These are phyloP conservation scores for Euwallacea similis DNA, from an alignment of 1,140 invertebrate genomes.

Conservation along the genomic window DNA sequence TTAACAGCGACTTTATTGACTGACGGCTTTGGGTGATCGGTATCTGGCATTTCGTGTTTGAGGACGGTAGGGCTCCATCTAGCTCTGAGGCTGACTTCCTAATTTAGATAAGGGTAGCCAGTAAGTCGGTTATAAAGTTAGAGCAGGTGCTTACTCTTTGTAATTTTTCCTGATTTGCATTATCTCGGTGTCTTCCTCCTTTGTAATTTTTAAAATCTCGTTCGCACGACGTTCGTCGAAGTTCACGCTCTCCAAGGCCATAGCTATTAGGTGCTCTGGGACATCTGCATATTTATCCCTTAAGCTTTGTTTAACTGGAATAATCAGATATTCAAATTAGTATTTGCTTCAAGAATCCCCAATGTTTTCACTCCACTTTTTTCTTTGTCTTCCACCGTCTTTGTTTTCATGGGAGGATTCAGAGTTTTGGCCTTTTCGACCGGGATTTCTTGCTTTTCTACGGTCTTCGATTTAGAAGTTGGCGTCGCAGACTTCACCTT, in stretches of 20 bases:
- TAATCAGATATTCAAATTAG: slow-evolving; percentile 25
- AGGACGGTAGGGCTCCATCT: background rate
- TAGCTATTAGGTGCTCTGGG: slow-evolving; percentile 75
- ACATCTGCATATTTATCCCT: slow-evolving; percentile 73
- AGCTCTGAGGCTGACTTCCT: no score
- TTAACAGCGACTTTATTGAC: slow-evolving; percentile 50
- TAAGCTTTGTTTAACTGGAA: slow-evolving; percentile 72
- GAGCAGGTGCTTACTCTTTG: background rate
- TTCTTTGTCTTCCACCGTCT: slow-evolving; percentile 3
- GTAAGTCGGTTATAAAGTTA: background rate
- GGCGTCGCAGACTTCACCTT: slow-evolving; percentile 56
- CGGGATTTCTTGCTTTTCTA: slow-evolving; percentile 54
- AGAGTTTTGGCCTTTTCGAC: slow-evolving; percentile 54
- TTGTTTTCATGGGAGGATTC: slow-evolving; percentile 50
- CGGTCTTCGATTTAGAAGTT: slow-evolving; percentile 50
- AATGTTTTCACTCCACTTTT: background rate
- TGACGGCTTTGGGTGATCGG: slow-evolving; percentile 50
- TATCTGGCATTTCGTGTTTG: slow-evolving; percentile 22
- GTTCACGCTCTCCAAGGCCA: slow-evolving; percentile 85
- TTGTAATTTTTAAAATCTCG: slow-evolving; percentile 74
- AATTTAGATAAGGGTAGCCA: no score
- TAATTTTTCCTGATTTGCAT: slow-evolving; percentile 3
- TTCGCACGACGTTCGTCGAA: slow-evolving; percentile 78
- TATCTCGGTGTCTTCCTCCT: slow-evolving; percentile 58
- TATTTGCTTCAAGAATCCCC: background rate